Conservation (phyloP, 2,797 vertebrate species). For the Sebastes minor region DNA sequence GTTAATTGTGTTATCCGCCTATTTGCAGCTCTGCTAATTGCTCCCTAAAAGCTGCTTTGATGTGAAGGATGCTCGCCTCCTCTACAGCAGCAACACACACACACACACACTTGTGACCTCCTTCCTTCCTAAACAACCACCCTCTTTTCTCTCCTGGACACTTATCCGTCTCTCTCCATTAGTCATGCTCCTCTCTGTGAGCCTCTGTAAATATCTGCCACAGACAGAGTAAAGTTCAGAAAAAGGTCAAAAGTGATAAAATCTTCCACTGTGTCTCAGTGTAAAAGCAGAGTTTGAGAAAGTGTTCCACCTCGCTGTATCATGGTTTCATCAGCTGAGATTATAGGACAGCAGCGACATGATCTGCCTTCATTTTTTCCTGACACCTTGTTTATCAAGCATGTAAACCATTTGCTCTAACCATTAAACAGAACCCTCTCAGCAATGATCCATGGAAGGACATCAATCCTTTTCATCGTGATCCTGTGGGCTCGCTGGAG, state of each 20-base stretch:
- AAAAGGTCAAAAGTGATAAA: conserved; percentile 74
- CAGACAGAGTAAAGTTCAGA: conserved; percentile 70
- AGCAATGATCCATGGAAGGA: conserved; percentile 38
- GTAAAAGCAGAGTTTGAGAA: conserved; percentile 33
- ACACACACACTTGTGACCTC: conserved; percentile 11
- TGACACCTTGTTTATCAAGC: conserved; percentile 24
- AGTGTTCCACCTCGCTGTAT: conserved; percentile 3
- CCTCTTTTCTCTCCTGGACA: conserved; percentile 15
- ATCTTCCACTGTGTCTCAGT: conserved; percentile 33
- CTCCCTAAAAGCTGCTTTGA: conserved; percentile 44
- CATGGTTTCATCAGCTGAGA: background rate
- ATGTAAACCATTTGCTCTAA: conserved; percentile 46
- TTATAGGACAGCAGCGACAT: background rate
- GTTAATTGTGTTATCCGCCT: conserved; percentile 43
- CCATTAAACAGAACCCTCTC: conserved; percentile 41
- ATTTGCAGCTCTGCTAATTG: conserved; percentile 40
- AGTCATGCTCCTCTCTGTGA: conserved; percentile 30
- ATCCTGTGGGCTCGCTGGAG: conserved; percentile 52
- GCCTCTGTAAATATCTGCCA: conserved; percentile 65
- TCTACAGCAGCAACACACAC: background rate
- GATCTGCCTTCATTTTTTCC: background rate
- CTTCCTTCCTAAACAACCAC: conserved; percentile 17
- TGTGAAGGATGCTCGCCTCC: conserved; percentile 26
- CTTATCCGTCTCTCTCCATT: conserved; percentile 36
- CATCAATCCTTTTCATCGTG: conserved; percentile 50